Conservation (phyloP, 2,797 vertebrate genomes). For the Hydrolagus colliei region DNA sequence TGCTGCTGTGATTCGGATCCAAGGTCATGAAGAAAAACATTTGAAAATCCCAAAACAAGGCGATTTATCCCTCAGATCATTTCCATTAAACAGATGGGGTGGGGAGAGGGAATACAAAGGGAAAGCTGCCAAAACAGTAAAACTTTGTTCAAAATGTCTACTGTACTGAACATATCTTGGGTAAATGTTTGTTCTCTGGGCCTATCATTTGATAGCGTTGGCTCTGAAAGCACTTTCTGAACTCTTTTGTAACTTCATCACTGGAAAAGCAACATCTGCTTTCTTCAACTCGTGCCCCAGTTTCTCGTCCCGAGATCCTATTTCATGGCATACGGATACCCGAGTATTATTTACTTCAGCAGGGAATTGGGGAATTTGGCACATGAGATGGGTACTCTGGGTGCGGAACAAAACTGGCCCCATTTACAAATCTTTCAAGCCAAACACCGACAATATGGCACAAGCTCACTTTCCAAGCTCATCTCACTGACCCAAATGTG, state of each 20-base stretch:
- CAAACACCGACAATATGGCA: not conserved
- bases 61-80: not conserved
- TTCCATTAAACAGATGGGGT: not conserved
- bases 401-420: not conserved
- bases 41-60: not conserved
- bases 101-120: not conserved
- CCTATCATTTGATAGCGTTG: not conserved
- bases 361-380: not conserved
- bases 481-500: not conserved
- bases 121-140: not conserved
- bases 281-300: not conserved
- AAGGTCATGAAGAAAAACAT: not conserved
- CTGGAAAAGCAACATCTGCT: not conserved
- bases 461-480: not conserved
- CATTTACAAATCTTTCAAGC: not conserved
- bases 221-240: not conserved
- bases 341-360: not conserved
- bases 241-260: not conserved
- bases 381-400: too few relatives aligned
- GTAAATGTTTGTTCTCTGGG: not conserved
- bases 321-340: not conserved
- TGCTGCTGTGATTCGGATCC: not conserved
- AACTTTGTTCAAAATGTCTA: not conserved
- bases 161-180: constrained; percentile 2
- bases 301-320: not conserved